Evolutionary conservation across 2,797 vertebrate genomes (phyloP).

Genomic region (Brotula barbata): DNA sequence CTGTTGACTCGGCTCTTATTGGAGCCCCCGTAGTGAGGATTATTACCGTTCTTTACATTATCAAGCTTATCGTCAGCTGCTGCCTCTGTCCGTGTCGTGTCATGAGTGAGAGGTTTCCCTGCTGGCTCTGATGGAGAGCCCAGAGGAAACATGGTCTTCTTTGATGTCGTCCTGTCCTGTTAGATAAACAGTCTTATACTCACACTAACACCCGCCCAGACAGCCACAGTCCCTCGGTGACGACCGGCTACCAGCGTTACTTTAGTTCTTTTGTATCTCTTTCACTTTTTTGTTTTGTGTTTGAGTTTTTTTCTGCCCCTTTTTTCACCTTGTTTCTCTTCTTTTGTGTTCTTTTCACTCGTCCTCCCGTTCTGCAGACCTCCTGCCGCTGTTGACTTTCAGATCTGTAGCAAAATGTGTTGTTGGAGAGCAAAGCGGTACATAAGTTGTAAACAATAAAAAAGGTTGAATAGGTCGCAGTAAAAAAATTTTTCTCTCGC

Average conservation of each 20-base stretch:
- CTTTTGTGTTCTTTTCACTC: constrained; percentile 30
- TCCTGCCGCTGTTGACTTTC: constrained; percentile 36
- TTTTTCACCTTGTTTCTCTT: constrained; percentile 16
- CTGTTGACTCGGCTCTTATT: constrained; percentile 28
- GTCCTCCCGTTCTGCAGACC: constrained; percentile 25
- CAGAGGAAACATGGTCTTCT: constrained; percentile 49
- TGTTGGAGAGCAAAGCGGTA: constrained; percentile 24
- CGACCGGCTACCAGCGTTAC: constrained; percentile 22
- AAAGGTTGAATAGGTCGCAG: constrained; percentile 22
- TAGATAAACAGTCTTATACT: constrained; percentile 51
- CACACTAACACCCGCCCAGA: constrained; percentile 36
- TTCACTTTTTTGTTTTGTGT: constrained; percentile 36
- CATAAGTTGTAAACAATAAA: constrained; percentile 2
- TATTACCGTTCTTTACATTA: constrained; percentile 65
- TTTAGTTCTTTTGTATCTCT: constrained; percentile 28
- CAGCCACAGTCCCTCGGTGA: constrained; percentile 33
- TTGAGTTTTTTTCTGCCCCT: neutral
- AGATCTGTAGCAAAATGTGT: constrained; percentile 20
- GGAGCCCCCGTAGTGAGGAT: constrained; percentile 42
- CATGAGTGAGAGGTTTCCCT: constrained; percentile 45
- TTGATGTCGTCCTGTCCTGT: constrained; percentile 52
- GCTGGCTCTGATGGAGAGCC: constrained; percentile 30
- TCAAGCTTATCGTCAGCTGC: constrained; percentile 48
- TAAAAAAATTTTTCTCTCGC: neutral
- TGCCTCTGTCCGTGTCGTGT: constrained; percentile 38